A percentile compares a stretch with the other conserved stretches of the same genome.
Evolutionary conservation across 53 echinoderm and acorn worm genomes (phyloP).

Genomic region (Crossaster papposus): DNA sequence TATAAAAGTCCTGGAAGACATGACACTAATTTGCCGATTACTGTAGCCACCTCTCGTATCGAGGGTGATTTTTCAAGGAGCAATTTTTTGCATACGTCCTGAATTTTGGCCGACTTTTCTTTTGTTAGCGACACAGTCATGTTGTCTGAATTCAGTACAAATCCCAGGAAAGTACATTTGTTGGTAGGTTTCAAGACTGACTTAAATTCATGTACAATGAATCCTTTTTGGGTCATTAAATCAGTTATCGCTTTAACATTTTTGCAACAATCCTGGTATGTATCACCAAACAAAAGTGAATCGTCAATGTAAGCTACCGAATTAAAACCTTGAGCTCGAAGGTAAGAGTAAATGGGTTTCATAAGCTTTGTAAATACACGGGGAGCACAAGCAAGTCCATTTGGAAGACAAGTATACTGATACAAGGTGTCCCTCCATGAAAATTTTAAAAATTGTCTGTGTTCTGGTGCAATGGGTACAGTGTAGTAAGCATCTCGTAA

Average conservation of each 20-base stretch:
- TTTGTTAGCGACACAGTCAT: neutral
- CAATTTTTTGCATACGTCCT: slow-evolving; percentile 9
- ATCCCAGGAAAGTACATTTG: neutral
- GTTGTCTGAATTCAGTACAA: neutral
- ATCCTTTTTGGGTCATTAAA: neutral
- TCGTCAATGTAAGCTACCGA: slow-evolving; percentile 24
- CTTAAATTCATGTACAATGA: neutral
- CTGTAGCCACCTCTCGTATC: slow-evolving; percentile 49
- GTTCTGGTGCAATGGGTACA: slow-evolving; percentile 10
- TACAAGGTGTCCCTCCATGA: neutral
- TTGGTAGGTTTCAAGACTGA: slow-evolving; percentile 38
- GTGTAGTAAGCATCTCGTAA: neutral
- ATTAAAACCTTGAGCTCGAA: neutral
- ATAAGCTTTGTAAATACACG: slow-evolving; percentile 18
- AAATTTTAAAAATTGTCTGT: neutral
- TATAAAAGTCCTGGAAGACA: slow-evolving; percentile 67
- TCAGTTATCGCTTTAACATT: neutral
- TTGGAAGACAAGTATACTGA: slow-evolving; percentile 21
- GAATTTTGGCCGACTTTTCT: slow-evolving; percentile 28
- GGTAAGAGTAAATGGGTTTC: slow-evolving; percentile 11
- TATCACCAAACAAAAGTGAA: slow-evolving; percentile 24
- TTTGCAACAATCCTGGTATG: slow-evolving; percentile 19
- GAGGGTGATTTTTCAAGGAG: no score
- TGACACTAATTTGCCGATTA: slow-evolving; percentile 66
- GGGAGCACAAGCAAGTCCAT: slow-evolving; percentile 34